phyloP scores from a whole-genome alignment of 1,140 invertebrate species.

The Camponotus pennsylvanicus region DNA sequence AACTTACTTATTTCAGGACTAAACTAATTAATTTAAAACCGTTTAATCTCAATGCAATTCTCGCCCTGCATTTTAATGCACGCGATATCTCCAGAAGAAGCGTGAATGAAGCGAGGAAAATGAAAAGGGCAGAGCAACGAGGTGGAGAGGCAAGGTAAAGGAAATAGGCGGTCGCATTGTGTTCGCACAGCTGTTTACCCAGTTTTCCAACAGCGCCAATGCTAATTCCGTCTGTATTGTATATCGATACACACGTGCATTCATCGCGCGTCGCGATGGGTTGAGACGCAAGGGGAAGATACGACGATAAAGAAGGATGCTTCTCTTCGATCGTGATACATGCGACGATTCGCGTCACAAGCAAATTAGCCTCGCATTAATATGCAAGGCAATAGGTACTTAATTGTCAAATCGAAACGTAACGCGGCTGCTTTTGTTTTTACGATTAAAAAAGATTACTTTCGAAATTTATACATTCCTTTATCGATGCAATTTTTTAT shows the following conservation, averaged over 20 bases:
- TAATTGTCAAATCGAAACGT: constrained; percentile 1
- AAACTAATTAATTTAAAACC: background rate
- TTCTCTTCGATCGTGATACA: constrained; percentile 28
- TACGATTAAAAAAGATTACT: background rate
- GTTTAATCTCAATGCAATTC: constrained; percentile 45
- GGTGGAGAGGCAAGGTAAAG: constrained; percentile 3
- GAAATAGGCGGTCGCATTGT: constrained; percentile 50
- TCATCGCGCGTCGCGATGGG: background rate
- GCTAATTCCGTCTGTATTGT: constrained; percentile 59
- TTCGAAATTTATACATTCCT: background rate
- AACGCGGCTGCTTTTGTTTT: background rate
- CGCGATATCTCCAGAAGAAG: background rate
- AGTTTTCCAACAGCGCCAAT: constrained; percentile 62
- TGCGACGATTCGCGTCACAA: constrained; percentile 49
- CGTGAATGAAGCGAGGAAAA: constrained; percentile 12
- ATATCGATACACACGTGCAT: constrained; percentile 26
- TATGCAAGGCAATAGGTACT: no score
- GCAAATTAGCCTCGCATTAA: constrained; percentile 11
- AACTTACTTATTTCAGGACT: no score
- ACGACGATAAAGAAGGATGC: background rate
- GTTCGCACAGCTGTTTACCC: constrained; percentile 67
- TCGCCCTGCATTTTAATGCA: constrained; percentile 11
- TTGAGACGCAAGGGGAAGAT: background rate
- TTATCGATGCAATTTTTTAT: background rate
- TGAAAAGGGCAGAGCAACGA: background rate